These are phyloP conservation scores for Pseudorasbora parva DNA, from an alignment of 2,113 vertebrate species.

Conservation along the genomic window DNA sequence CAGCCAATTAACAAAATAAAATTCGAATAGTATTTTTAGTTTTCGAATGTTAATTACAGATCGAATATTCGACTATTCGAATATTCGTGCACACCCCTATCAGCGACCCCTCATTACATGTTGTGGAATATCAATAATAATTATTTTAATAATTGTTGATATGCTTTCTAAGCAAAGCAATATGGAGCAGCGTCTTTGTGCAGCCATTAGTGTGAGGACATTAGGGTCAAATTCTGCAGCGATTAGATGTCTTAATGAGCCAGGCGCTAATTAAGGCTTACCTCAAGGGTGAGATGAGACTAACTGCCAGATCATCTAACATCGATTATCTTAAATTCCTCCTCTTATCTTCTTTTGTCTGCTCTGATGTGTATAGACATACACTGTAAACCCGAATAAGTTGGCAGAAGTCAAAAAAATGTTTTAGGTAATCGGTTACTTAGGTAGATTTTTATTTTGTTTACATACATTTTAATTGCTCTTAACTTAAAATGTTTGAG, in stretches of 20 bases:
- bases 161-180: not conserved
- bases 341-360: not conserved
- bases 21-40: too few species aligned
- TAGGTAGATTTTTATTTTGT: too few species aligned
- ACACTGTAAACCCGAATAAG: too few species aligned
- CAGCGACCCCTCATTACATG: not conserved
- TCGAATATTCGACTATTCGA: too few species aligned
- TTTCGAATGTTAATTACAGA: too few species aligned
- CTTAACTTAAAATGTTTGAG: too few species aligned
- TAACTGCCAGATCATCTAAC: constrained; percentile 24
- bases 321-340: constrained; percentile 26
- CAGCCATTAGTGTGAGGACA: constrained; percentile 14
- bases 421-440: too few species aligned
- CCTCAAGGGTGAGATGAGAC: constrained; percentile 31
- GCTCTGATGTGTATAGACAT: not conserved
- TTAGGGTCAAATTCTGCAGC: constrained; percentile 8
- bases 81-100: too few species aligned
- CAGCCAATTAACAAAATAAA: too few species aligned
- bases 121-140: constrained; percentile 18
- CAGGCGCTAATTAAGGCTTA: constrained; percentile 32
- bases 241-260: constrained; percentile 48
- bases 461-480: too few species aligned
- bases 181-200: not conserved
- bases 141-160: constrained; percentile 17
- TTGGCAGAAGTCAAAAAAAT: too few species aligned